Evolutionary conservation across 2,888 invertebrate genomes (phyloP), one percentile per base, ranked within the genome.

Genomic region (Atherix ibis): DNA sequence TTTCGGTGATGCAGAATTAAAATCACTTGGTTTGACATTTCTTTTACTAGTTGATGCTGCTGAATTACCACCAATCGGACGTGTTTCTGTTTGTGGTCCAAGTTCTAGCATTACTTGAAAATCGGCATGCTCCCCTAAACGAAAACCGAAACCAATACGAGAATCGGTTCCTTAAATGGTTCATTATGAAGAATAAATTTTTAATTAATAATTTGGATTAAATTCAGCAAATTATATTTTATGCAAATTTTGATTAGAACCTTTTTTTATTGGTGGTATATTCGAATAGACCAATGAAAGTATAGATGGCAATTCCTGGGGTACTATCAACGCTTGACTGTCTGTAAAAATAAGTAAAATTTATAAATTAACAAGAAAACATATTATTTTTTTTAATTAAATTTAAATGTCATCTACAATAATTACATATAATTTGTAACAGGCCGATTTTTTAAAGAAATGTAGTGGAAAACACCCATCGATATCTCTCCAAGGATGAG

Each of bases 221-320:
- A 12, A 18, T 32, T 27, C 24, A 29, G n/a, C n/a, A 12, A 19
- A 9, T 12, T 1, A 15, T 17, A 31, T 14, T 27, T n/a, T 14
- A 5, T 3, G 1, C n/a, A 14, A 38, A 39, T 18, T 6, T 24
- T 16, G 13, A 19, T 42, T n/a, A n/a, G 56, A 67, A 80, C 84
- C 85, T 73, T 84, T 85, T 50, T 80, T 80, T 8, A 85, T 72
- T 1, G 81, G 82, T 4, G 85, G 84, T 40, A 85, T 81, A 48
- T 83, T 84, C 6, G 83, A 81, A 54, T 83, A 85, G 1, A 83
- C 72, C 4, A 85, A 65, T 0, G 83, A 83, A 5, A 85, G 61
- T 18, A 84, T 52, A 0, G 84, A 80, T 1, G 83, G 82, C 32
- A 85, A 46, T 56, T 85, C 84, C 49, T 83, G 79, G 1, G 85